Conservation (phyloP, 2,797 vertebrate species). For the Molossus molossus region DNA sequence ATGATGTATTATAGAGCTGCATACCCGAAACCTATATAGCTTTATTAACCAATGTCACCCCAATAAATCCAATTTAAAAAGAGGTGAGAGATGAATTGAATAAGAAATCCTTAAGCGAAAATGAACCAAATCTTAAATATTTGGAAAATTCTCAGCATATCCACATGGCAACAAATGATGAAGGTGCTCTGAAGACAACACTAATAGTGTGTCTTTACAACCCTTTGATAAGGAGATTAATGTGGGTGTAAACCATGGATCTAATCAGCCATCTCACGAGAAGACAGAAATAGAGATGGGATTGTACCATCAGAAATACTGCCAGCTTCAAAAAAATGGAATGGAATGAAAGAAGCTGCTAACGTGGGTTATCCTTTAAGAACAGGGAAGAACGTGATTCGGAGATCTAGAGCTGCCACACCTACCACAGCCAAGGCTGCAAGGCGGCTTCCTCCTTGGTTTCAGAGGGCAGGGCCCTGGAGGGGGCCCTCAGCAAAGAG, state of each 20-base stretch:
- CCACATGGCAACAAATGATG: background rate
- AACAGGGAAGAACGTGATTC: background rate
- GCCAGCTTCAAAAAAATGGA: background rate
- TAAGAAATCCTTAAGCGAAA: conserved; percentile 26
- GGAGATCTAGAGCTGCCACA: background rate
- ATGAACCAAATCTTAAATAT: background rate
- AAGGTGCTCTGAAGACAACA: background rate
- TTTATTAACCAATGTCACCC: background rate
- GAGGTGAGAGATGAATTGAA: background rate
- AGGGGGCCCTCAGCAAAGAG: background rate
- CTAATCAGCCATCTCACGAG: background rate
- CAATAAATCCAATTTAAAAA: background rate
- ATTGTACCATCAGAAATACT: background rate
- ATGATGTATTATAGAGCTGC: no score
- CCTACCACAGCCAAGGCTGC: background rate
- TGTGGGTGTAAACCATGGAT: background rate
- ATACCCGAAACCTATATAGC: background rate
- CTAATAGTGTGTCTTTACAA: background rate
- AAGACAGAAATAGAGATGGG: background rate
- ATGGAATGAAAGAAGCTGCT: background rate
- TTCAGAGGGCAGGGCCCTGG: background rate
- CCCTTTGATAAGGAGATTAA: background rate
- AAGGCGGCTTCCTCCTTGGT: background rate
- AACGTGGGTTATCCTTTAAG: background rate
- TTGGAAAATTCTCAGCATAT: background rate